Conservation (phyloP, 2,113 vertebrate species). For the Dissostichus mawsoni region DNA sequence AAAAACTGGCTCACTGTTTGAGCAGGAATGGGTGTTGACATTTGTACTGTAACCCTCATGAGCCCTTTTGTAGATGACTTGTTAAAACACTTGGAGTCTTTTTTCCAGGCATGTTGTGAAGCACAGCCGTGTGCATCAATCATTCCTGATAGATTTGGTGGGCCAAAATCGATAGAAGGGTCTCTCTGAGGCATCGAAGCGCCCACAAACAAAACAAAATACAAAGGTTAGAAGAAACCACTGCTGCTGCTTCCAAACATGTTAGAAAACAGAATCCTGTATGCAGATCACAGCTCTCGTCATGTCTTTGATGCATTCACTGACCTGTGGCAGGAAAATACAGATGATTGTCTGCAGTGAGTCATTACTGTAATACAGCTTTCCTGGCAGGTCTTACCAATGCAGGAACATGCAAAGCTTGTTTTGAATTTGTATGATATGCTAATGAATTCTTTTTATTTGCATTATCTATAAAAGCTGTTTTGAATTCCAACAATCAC, state of each 20-base stretch:
- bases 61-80: neutral
- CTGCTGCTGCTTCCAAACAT: neutral
- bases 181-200: constrained; percentile 12
- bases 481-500: neutral
- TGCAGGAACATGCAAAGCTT: constrained; percentile 38
- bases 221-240: neutral
- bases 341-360: neutral
- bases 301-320: constrained; percentile 3
- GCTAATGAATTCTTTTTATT: neutral
- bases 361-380: constrained; percentile 29
- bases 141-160: neutral
- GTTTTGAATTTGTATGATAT: constrained; percentile 30
- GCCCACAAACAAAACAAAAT: neutral
- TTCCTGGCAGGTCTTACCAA: neutral
- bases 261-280: neutral
- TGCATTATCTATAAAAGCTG: neutral
- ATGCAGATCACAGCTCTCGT: neutral
- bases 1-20: neutral
- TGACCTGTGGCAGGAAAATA: neutral
- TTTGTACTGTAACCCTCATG: neutral
- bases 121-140: neutral
- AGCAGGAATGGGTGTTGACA: constrained; percentile 31
- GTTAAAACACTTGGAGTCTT: constrained; percentile 15
- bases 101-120: neutral
- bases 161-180: neutral